phyloP scores from a whole-genome alignment of 2,888 invertebrate genomes.

The Eucera pruinosa region DNA sequence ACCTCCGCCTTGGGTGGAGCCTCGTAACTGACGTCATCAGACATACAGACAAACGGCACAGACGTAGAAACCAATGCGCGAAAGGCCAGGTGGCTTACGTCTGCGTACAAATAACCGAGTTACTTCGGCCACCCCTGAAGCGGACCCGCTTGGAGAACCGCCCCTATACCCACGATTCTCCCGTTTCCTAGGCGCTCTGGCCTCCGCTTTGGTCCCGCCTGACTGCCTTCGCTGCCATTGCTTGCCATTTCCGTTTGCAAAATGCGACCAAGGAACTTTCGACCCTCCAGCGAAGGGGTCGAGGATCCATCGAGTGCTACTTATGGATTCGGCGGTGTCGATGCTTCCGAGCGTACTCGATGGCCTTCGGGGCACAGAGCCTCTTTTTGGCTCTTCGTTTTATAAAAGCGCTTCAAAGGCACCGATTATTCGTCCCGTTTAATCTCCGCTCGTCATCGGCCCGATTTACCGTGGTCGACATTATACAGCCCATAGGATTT shows the following conservation, averaged over 20 bases:
- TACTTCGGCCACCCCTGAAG: conserved; percentile 59
- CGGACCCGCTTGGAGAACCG: conserved; percentile 70
- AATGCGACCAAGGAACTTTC: conserved; percentile 23
- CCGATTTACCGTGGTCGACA: conserved; percentile 18
- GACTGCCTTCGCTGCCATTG: conserved; percentile 67
- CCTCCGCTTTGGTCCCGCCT: conserved; percentile 65
- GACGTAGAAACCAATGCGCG: conserved; percentile 83
- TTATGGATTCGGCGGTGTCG: conserved; percentile 30
- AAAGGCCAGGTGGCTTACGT: conserved; percentile 75
- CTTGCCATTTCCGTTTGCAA: conserved; percentile 49
- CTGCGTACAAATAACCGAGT: conserved; percentile 78
- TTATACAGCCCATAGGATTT: conserved; percentile 19
- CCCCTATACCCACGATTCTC: conserved; percentile 55
- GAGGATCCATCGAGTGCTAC: conserved; percentile 3
- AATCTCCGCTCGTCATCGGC: conserved; percentile 30
- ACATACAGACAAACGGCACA: conserved; percentile 81
- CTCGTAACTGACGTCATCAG: conserved; percentile 80
- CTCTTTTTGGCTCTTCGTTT: conserved; percentile 18
- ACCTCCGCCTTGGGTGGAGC: conserved; percentile 82
- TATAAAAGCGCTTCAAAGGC: conserved; percentile 20
- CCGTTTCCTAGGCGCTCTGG: conserved; percentile 35
- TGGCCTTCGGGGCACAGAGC: conserved; percentile 7
- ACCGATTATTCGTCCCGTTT: conserved; percentile 35
- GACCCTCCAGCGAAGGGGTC: not conserved
- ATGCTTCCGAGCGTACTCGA: conserved; percentile 14